phyloP scores from a whole-genome alignment of 2,113 vertebrate genomes.

The Erythrolamprus reginae region DNA sequence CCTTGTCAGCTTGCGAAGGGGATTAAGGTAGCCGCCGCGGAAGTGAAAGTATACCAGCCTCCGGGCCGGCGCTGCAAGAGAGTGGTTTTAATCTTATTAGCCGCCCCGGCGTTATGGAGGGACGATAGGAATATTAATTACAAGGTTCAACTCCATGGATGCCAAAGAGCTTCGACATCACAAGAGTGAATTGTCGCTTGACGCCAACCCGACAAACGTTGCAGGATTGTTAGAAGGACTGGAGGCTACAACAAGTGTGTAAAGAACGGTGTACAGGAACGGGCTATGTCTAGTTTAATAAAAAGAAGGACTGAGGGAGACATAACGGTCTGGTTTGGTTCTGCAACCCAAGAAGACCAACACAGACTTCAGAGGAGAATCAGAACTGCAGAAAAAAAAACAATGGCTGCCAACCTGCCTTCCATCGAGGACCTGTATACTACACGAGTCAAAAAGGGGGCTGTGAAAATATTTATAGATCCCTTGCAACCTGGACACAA shows the following conservation, averaged over 20 bases:
- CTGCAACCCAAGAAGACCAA: too few relatives aligned
- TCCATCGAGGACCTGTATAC: too few relatives aligned
- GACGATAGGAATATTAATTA: constrained; percentile 40
- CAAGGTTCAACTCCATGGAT: accelerated
- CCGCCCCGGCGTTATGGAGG: background rate
- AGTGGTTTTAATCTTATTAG: constrained; percentile 72
- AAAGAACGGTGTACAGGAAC: background rate
- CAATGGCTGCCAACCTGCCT: too few relatives aligned
- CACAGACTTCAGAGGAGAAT: too few relatives aligned
- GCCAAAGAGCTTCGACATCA: background rate
- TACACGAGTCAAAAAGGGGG: too few relatives aligned
- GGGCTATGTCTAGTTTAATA: background rate
- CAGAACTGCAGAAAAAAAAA: too few relatives aligned
- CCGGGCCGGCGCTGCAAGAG: constrained; percentile 51
- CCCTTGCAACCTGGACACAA: too few relatives aligned
- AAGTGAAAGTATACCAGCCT: constrained; percentile 58
- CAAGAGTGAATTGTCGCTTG: accelerated
- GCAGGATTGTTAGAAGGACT: background rate
- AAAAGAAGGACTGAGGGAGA: background rate
- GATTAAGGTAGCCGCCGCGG: constrained; percentile 52
- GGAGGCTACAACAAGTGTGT: background rate
- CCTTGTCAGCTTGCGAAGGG: constrained; percentile 37
- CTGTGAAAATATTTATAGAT: too few relatives aligned
- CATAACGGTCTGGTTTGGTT: too few relatives aligned
- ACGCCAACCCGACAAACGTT: too few relatives aligned